These are phyloP conservation scores for Oreochromis spilurus DNA, from an alignment of 2,113 vertebrate species.

Conservation along the genomic window DNA sequence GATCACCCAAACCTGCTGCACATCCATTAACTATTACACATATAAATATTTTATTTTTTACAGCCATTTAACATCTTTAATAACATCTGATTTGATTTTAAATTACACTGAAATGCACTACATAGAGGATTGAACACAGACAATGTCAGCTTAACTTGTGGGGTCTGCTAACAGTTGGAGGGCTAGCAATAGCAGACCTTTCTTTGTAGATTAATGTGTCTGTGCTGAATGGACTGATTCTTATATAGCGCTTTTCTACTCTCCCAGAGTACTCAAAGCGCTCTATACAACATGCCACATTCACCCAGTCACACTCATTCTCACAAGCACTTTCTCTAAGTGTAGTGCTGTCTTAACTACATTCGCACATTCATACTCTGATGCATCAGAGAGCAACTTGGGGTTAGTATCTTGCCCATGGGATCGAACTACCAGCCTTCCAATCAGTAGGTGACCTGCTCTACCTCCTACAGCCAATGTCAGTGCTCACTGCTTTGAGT, in stretches of 20 bases:
- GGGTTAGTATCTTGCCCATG: too few species aligned
- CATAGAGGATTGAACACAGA: background rate
- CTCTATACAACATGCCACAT: too few species aligned
- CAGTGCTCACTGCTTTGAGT: background rate
- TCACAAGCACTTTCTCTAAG: too few species aligned
- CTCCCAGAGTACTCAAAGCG: too few species aligned
- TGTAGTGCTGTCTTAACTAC: too few species aligned
- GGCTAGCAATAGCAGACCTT: background rate
- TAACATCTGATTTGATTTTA: background rate
- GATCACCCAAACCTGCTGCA: background rate
- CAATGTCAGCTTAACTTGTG: background rate
- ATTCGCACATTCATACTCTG: too few species aligned
- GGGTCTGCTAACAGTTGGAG: background rate
- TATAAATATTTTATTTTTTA: background rate
- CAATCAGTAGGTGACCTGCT: too few species aligned
- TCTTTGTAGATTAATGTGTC: background rate
- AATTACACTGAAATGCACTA: background rate
- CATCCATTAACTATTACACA: background rate
- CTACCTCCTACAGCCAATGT: background rate
- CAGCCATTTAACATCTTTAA: background rate
- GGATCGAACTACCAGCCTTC: too few species aligned
- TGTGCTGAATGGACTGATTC: background rate
- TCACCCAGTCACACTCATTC: too few species aligned
- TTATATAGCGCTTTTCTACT: too few species aligned
- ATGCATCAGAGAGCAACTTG: too few species aligned